Conservation (phyloP, 2,113 vertebrate species). For the Trogon surrucura region DNA sequence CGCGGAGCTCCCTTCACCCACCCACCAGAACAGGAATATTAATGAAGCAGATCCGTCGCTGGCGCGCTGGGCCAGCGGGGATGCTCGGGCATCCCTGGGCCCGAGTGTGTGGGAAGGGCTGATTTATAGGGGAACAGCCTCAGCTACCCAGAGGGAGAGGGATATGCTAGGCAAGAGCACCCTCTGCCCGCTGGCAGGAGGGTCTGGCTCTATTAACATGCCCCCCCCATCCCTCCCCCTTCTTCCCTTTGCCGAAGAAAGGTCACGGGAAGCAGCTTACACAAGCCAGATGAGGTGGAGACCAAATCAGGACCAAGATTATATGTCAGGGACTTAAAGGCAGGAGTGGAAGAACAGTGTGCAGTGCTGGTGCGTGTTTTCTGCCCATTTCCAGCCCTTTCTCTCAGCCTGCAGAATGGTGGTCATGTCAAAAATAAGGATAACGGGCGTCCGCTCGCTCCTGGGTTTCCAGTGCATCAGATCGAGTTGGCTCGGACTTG, state of each 20-base stretch:
- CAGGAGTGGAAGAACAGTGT: not conserved
- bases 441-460: not conserved
- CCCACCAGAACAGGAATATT: conserved; percentile 8
- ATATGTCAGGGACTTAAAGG: conserved; percentile 53
- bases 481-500: not conserved
- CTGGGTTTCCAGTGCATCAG: not conserved
- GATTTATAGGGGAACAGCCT: not conserved
- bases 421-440: not conserved
- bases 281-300: conserved; percentile 54
- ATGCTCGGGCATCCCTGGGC: conserved; percentile 28
- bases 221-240: conserved; percentile 47
- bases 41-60: not conserved
- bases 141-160: conserved; percentile 35
- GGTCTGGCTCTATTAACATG: conserved; percentile 64
- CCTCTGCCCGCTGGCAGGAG: conserved; percentile 80
- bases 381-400: conserved; percentile 48
- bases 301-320: conserved; percentile 69
- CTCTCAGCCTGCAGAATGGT: not conserved
- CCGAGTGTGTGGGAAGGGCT: not conserved
- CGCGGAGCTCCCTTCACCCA: not conserved
- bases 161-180: conserved; percentile 80
- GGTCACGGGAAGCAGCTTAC: conserved; percentile 65
- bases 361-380: not conserved
- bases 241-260: conserved; percentile 24
- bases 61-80: not conserved